Base-by-base conservation (phyloP, 1,140 invertebrate species). In the Drosophila ficusphila region DNA sequence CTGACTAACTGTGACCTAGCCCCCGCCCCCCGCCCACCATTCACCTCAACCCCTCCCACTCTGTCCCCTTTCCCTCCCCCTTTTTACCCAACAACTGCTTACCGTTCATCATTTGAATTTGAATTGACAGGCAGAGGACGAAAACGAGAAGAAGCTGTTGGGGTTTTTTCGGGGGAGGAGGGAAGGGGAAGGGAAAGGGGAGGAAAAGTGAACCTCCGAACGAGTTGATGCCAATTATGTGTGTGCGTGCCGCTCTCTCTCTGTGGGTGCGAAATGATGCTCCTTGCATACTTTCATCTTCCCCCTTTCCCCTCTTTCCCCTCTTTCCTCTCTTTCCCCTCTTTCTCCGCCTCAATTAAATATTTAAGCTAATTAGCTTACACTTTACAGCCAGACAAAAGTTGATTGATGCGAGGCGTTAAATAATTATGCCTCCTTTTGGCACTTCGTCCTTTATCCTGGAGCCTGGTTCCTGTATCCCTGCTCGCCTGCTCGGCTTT, bases 321-420 rank as follows among this genome's bases (percentile, higher is more conserved):
- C 19, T n/a, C n/a, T 47, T 36, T 4, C 18, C 11, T 19, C 4
- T 4, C 9, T 4, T 3, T 14, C 14, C 8, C 12, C 16, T 3
- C 69, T 34, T 27, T 34, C 38, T 48, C 9, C 19, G 67, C 73
- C 54, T 58, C 67, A 77, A 81, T 86, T 81, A 81, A 81, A 88
- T 81, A 65, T 86, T 86, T 74, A 67, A 86, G 81, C 81, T 88
- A 88, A 86, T 86, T 88, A 88, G 82, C 81, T 58, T 39, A 79
- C 79, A 85, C 79, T 83, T 77, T 42, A 36, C 70, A 53, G 34
- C 21, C 69, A 56, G 48, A 58, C 42, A 76, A 60, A 57, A 73
- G 53, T 42, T 79, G 76, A 79, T 79, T 83, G 79, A 85, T 85
- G 79, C 44, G 39, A 60, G 58, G 64, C 71, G 58, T 79, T 85